Conservation (phyloP, 2,113 vertebrate species). For the Hydrochoerus hydrochaeris region DNA sequence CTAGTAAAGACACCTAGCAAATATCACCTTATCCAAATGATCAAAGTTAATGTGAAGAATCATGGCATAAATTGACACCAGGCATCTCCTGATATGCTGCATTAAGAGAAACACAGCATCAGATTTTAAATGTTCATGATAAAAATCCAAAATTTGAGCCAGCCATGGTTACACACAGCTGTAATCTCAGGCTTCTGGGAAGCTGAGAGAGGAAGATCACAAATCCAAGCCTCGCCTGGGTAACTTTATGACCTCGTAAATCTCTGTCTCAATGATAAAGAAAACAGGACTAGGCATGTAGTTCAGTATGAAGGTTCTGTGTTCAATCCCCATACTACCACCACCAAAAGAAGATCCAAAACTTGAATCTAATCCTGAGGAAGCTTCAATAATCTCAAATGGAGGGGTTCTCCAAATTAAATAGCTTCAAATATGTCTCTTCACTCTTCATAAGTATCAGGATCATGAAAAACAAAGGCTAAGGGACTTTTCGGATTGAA, state of each 20-base stretch:
- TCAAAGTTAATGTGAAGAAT: neutral
- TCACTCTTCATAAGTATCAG: neutral
- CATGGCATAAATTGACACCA: neutral
- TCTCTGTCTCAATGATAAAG: neutral
- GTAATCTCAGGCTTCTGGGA: neutral
- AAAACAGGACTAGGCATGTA: neutral
- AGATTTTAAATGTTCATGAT: neutral
- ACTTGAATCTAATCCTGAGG: neutral
- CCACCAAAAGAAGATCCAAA: neutral
- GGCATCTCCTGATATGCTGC: neutral
- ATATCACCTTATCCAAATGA: neutral
- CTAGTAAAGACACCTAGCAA: neutral
- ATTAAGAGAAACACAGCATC: neutral
- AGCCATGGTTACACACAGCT: neutral
- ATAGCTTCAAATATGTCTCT: neutral
- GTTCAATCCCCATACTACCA: neutral
- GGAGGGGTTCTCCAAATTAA: neutral
- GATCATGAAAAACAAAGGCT: neutral
- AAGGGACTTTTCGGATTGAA: constrained; percentile 16
- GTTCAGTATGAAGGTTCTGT: neutral
- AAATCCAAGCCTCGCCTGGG: neutral
- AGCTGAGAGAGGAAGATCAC: neutral
- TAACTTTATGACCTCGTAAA: neutral
- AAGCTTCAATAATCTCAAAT: neutral
- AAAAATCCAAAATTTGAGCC: neutral